Evolutionary conservation across 64 coral and sea anemone genomes (phyloP), one percentile per base, ranked within the genome.

Genomic region (Dendronephthya gigantea): DNA sequence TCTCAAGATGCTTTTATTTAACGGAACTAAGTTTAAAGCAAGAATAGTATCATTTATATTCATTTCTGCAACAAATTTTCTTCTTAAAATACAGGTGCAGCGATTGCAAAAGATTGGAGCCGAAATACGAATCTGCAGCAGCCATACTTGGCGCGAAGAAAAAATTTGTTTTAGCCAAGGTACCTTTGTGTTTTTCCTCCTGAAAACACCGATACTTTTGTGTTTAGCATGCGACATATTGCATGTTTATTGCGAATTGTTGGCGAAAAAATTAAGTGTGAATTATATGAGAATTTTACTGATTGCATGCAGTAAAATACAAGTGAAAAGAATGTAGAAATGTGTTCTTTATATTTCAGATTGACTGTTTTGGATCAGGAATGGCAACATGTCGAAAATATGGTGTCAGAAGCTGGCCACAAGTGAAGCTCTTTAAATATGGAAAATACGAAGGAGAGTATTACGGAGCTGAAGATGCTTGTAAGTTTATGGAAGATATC

Each of bases 81-180:
- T 19, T 22, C 25, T 62, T 3, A 16, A 35, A 23, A 29, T 79
- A 6, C 29, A 79, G 72, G 72, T 79, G 72, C 72, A 79, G 72
- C 36, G 72, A 79, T 79, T 79, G 72, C 16, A 79, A 79, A 79
- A 79, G 72, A 79, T 35, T 79, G 72, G 72, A 79, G 36, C 72
- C 72, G 16, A 79, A 79, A 79, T 79, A 79, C 36, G 72, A 79
- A 39, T 39, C 31, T 35, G 72, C 72, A 33, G 72, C 72, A 0
- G 0, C 4, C 32, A 35, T 39, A 22, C 72, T 79, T 79, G 72
- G 72, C 2, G 31, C 36, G 15, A 79, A 79, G 29, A 79, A 79
- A 29, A 79, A 79, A 39, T 79, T 79, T 79, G 72, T 79, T 79
- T 39, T 79, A 36, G 72, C 72, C 15, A 79, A 79, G 37, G 72